These are phyloP conservation scores for Andinoacara biseriatus DNA, from an alignment of 2,113 vertebrate species.

Conservation along the genomic window DNA sequence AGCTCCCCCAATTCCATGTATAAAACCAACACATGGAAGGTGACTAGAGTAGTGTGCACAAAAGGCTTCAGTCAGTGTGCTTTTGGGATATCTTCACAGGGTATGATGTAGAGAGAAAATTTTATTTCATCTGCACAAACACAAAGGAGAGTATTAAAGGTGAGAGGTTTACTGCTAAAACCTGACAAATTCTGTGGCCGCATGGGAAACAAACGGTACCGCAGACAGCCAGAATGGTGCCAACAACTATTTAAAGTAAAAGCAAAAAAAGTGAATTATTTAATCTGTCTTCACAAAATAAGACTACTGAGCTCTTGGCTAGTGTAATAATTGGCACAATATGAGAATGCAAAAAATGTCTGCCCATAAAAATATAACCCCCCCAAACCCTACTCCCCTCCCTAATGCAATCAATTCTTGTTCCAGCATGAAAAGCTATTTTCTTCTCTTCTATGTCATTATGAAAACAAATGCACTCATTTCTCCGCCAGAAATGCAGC, in stretches of 20 bases:
- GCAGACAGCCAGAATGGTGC: background rate
- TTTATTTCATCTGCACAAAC: background rate
- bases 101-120: conserved; percentile 6
- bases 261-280: conserved; percentile 1
- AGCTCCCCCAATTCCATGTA: conserved; percentile 60
- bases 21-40: conserved; percentile 68
- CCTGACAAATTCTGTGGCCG: background rate
- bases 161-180: conserved; percentile 13
- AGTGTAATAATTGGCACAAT: conserved; percentile 42
- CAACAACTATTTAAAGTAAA: conserved; percentile 26
- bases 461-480: conserved; percentile 69
- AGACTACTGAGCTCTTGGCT: conserved; percentile 7
- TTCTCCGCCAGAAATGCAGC: conserved; percentile 63
- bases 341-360: conserved; percentile 49
- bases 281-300: conserved; percentile 1
- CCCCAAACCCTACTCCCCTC: background rate
- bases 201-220: background rate
- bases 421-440: conserved; percentile 66
- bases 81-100: conserved; percentile 26
- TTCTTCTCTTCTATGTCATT: conserved; percentile 66
- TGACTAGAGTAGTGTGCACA: conserved; percentile 49
- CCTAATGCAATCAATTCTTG: conserved; percentile 61
- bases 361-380: conserved; percentile 20
- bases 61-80: conserved; percentile 22
- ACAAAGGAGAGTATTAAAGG: background rate